Evolutionary conservation across 2,113 vertebrate genomes (phyloP).

Genomic region (Syngnathus typhle): DNA sequence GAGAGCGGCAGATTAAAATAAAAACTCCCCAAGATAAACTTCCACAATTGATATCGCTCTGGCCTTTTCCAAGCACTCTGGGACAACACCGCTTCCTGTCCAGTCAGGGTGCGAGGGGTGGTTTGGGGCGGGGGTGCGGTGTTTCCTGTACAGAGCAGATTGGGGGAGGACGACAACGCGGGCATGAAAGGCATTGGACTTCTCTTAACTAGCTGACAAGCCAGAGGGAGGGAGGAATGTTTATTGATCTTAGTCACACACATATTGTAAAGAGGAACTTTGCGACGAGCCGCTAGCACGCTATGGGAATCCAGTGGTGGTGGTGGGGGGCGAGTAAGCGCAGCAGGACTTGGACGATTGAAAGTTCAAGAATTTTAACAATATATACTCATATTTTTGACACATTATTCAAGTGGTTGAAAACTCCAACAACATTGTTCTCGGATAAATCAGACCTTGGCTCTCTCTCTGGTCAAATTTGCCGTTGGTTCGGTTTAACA

Average conservation of each 20-base stretch:
- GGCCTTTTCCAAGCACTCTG: conserved; percentile 60
- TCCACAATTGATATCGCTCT: conserved; percentile 68
- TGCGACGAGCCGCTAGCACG: conserved; percentile 69
- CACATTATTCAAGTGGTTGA: no score
- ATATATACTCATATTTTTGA: background rate
- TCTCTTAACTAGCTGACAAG: conserved; percentile 47
- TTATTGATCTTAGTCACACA: conserved; percentile 84
- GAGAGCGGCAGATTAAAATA: conserved; percentile 62
- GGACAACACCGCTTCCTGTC: conserved; percentile 64
- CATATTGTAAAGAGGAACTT: conserved; percentile 71
- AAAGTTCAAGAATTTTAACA: background rate
- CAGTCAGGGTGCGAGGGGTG: conserved; percentile 5
- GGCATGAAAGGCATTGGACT: conserved; percentile 57
- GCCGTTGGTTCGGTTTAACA: no score
- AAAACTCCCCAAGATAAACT: conserved; percentile 71
- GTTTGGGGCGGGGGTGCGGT: conserved; percentile 12
- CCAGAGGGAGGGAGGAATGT: conserved; percentile 60
- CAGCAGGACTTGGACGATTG: background rate
- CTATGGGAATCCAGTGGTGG: conserved; percentile 67
- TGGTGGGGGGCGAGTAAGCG: background rate
- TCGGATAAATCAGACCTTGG: no score
- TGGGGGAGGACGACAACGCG: conserved; percentile 34
- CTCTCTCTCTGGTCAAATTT: no score
- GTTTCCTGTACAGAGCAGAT: conserved; percentile 68
- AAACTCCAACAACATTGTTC: no score